Evolutionary conservation across 2,797 vertebrate species (phyloP).

Genomic region (Neosilurus mollespiculum): DNA sequence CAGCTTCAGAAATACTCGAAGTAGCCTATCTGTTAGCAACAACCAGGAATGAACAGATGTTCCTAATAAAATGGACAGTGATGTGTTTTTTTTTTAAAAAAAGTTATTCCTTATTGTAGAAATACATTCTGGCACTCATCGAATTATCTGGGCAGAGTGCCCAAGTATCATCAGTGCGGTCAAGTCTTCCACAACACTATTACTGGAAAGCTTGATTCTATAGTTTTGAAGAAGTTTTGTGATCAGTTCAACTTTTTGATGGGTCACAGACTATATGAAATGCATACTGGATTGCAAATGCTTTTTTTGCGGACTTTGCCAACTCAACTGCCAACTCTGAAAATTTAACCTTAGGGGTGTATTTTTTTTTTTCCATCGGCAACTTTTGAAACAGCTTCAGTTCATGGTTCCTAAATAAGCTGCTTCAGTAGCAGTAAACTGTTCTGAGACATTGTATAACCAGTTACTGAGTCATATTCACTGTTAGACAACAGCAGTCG

Average conservation of each 20-base stretch:
- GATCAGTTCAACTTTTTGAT: not conserved
- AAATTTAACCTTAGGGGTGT: not conserved
- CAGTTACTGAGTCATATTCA: not conserved
- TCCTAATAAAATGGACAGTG: not conserved
- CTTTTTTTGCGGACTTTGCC: not conserved
- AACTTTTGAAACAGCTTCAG: not conserved
- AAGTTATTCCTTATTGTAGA: not conserved
- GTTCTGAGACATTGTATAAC: not conserved
- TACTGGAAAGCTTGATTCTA: not conserved
- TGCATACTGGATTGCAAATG: not conserved
- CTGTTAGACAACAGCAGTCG: not conserved
- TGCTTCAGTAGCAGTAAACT: not conserved
- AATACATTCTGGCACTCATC: not conserved
- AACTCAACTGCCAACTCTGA: not conserved
- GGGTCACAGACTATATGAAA: not conserved
- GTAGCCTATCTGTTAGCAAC: not conserved
- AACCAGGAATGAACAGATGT: not conserved
- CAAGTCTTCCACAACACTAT: not conserved
- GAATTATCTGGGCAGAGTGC: not conserved
- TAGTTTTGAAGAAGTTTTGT: constrained; percentile 7
- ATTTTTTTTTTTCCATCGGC: not conserved
- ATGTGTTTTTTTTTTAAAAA: not conserved
- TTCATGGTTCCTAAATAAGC: not conserved
- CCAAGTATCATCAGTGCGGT: not conserved
- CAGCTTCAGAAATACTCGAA: not conserved